A percentile compares a stretch with the other conserved stretches of the same genome.
phyloP scores from a whole-genome alignment of 2,888 invertebrate genomes.

The Chirona hameri region DNA sequence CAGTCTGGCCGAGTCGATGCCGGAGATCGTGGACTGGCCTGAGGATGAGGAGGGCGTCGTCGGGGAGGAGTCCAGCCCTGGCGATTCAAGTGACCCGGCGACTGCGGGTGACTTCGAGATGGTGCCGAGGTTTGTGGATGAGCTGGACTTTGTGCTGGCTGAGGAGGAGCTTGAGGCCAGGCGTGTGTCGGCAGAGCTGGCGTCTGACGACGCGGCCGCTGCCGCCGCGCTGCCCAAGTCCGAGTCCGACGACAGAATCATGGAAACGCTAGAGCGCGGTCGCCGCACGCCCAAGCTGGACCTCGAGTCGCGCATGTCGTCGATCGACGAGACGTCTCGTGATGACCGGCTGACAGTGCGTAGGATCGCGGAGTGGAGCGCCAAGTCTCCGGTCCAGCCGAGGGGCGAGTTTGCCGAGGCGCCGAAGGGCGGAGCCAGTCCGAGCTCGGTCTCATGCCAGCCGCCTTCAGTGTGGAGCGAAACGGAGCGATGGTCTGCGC shows the following conservation, averaged over 20 bases:
- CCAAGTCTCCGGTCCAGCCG: background rate
- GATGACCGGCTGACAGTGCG: background rate
- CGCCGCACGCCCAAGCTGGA: conserved; percentile 2
- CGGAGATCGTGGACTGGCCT: conserved; percentile 22
- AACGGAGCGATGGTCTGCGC: background rate
- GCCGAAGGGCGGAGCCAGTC: background rate
- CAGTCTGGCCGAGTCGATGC: background rate
- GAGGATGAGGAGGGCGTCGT: background rate
- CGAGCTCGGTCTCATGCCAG: conserved; percentile 2
- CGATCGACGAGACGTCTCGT: background rate
- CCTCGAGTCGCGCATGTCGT: conserved; percentile 10
- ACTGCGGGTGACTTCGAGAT: background rate
- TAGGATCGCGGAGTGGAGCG: background rate
- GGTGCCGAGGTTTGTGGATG: background rate
- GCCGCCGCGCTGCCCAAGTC: background rate
- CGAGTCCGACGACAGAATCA: background rate
- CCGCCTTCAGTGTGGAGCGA: background rate
- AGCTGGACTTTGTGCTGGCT: background rate
- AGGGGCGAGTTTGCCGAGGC: background rate
- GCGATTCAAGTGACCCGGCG: background rate
- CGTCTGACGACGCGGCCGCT: background rate
- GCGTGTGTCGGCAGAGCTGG: background rate
- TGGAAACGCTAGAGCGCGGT: background rate
- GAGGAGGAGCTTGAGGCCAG: background rate
- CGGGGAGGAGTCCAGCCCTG: background rate